phyloP scores from a whole-genome alignment of 2,888 invertebrate genomes.

The Candidula unifasciata region DNA sequence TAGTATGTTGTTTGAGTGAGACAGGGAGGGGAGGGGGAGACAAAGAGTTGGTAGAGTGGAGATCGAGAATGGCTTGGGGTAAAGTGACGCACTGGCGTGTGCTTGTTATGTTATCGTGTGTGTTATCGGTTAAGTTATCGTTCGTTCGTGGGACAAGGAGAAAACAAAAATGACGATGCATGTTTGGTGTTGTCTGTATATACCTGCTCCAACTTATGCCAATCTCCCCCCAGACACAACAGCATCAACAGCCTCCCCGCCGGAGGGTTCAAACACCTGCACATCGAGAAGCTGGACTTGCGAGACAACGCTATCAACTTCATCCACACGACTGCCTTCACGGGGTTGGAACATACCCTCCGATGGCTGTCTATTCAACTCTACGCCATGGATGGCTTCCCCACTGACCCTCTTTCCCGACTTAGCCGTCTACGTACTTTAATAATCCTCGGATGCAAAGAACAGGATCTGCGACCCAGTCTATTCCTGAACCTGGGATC shows the following conservation, averaged over 20 bases:
- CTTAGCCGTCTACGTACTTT: conserved; percentile 50
- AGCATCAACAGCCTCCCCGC: conserved; percentile 56
- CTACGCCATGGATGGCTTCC: conserved; percentile 54
- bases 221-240: conserved; percentile 49
- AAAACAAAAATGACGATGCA: too few relatives aligned
- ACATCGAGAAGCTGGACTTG: conserved; percentile 56
- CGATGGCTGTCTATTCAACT: conserved; percentile 49
- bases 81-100: too few relatives aligned
- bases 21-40: too few relatives aligned
- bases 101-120: too few relatives aligned
- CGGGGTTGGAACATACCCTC: conserved; percentile 56
- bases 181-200: not conserved
- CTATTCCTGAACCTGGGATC: conserved; percentile 51
- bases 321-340: conserved; percentile 55
- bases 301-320: conserved; percentile 56
- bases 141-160: too few relatives aligned
- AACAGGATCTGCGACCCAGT: conserved; percentile 45
- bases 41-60: too few relatives aligned
- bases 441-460: conserved; percentile 55
- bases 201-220: not conserved
- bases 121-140: too few relatives aligned
- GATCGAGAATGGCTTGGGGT: too few relatives aligned
- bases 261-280: conserved; percentile 53
- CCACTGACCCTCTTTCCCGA: conserved; percentile 47
- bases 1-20: too few relatives aligned